Percentiles rank a stretch among this genome's conserved stretches.
Conservation (phyloP, 2,113 vertebrate genomes). For the Chionis minor region DNA sequence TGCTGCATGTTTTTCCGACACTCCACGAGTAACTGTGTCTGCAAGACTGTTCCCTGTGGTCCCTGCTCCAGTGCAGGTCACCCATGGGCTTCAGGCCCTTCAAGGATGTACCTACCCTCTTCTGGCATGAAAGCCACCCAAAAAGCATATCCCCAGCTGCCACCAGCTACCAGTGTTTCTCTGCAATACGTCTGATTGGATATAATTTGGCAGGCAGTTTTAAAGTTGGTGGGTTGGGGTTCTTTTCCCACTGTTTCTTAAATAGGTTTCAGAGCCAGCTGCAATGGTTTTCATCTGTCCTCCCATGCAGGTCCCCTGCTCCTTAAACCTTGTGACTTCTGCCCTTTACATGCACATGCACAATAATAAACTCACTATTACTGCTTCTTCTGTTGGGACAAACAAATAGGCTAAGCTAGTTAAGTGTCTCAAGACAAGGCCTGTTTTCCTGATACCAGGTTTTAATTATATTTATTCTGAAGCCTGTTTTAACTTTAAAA, state of each 20-base stretch:
- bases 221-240: neutral
- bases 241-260: neutral
- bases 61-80: neutral
- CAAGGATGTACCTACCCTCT: fast-evolving
- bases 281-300: neutral
- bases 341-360: neutral
- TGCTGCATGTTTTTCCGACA: neutral
- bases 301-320: fast-evolving
- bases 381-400: neutral
- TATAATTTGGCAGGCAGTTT: neutral
- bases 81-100: neutral
- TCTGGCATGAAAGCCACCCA: neutral
- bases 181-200: neutral
- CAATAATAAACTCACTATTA: neutral
- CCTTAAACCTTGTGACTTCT: neutral
- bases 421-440: neutral
- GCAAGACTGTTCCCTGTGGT: neutral
- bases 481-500: neutral
- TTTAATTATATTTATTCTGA: neutral
- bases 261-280: neutral
- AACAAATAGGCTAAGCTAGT: neutral
- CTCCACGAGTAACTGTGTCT: fast-evolving
- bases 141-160: fast-evolving
- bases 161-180: neutral
- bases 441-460: neutral